Base-by-base conservation (phyloP, 2,888 invertebrate species). In the Drosophila acutilabella region DNA sequence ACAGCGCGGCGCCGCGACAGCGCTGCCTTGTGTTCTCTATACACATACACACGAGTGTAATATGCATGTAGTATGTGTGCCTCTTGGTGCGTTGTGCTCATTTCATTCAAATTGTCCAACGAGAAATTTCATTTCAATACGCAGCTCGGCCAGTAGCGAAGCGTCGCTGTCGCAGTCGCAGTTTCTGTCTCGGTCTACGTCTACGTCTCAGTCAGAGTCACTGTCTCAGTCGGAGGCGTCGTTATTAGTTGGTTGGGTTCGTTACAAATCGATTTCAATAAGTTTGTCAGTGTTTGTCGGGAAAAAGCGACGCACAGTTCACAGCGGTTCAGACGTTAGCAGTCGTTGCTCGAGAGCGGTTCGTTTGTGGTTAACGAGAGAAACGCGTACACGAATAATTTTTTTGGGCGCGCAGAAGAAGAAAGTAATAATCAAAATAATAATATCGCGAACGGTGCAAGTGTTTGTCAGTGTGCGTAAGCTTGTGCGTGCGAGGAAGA, bases 211-310 rank as follows among this genome's bases (percentile, higher is more conserved):
- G 56, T 47, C 56, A 33, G 20, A 20, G 56, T n/a, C 56, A 30
- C 10, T 79, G 67, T 44, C 50, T 16, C 20, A 4, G 64, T 54
- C 59, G 40, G 53, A 30, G 73, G 68, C 74, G 42, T 18, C 44
- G 47, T 59, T 36, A 13, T 13, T 38, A 53, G 65, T 67, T 75
- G 75, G 36, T 13, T 77, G 75, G 81, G 81, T 88, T 79, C 82
- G 90, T 91, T 90, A 91, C 90, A 91, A 91, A 91, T 91, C 91
- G 89, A 91, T 90, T 90, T 88, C 90, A 84, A 80, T 87, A 89
- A 89, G 91, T 91, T 91, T 91, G 91, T 89, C 84, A 81, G 89
- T 91, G 89, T 91, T 91, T 91, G 89, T 80, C 86, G 90, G 76
- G 75, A 84, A 85, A 85, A 77, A 67, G 80, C 77, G 78, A 80